These are phyloP conservation scores for Trachops cirrhosus DNA, from an alignment of 2,797 vertebrate genomes.

Conservation along the genomic window DNA sequence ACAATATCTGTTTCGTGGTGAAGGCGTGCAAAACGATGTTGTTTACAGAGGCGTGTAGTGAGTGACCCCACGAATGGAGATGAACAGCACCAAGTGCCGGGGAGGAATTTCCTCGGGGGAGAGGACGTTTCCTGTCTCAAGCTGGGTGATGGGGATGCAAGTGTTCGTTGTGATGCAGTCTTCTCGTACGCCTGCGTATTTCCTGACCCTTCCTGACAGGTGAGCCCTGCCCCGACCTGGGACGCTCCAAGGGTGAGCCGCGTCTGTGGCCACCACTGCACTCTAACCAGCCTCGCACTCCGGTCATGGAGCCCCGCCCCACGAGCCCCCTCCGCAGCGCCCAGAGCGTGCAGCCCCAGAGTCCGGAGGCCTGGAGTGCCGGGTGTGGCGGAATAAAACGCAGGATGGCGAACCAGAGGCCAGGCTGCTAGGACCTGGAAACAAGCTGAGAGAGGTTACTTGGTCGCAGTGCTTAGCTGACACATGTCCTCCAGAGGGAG, in stretches of 20 bases:
- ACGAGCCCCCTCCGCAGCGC: neutral
- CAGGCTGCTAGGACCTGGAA: neutral
- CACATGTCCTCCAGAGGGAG: fast-evolving
- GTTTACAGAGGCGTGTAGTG: neutral
- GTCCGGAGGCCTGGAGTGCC: neutral
- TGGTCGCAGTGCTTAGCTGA: neutral
- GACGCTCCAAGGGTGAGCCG: neutral
- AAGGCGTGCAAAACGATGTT: neutral
- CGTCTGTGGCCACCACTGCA: neutral
- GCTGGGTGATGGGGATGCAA: neutral
- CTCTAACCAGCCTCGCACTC: neutral
- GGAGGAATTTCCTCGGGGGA: neutral
- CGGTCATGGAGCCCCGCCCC: neutral
- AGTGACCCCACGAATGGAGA: neutral
- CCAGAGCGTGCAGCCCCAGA: neutral
- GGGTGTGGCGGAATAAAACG: neutral
- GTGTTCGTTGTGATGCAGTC: neutral
- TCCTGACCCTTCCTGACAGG: neutral
- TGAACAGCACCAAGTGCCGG: neutral
- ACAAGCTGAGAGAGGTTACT: neutral
- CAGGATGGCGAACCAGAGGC: neutral
- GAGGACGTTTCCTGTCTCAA: neutral
- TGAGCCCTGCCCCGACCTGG: neutral
- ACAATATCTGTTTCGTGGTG: neutral
- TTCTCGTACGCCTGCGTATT: neutral